Conservation (phyloP, 2,888 invertebrate species). For the Hypselothyrea guttata region DNA sequence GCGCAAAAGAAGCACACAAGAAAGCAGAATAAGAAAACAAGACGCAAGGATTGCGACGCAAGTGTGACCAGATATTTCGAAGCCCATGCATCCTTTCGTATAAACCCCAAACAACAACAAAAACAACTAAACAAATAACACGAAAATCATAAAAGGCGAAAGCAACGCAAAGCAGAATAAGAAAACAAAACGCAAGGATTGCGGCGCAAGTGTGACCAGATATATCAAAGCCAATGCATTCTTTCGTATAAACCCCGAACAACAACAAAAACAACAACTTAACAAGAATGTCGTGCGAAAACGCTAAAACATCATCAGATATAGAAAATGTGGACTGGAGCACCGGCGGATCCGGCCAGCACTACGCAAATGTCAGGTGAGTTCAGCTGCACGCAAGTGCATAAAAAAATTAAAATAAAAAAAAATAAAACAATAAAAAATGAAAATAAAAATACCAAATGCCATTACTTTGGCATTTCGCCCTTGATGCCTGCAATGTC, state of each 20-base stretch:
- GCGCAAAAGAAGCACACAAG: slow-evolving; percentile 8
- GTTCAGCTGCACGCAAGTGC: slow-evolving; percentile 22
- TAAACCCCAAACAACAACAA: slow-evolving; percentile 16
- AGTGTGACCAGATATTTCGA: slow-evolving; percentile 47
- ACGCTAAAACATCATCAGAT: slow-evolving; percentile 87
- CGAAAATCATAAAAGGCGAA: too few relatives aligned
- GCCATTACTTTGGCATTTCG: slow-evolving; percentile 19
- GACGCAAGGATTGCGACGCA: slow-evolving; percentile 23
- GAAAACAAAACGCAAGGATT: slow-evolving; percentile 26
- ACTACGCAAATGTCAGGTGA: slow-evolving; percentile 82
- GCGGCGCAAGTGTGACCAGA: slow-evolving; percentile 48
- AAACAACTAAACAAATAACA: slow-evolving; percentile 19
- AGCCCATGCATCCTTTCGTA: slow-evolving; percentile 36
- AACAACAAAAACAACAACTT: slow-evolving; percentile 12
- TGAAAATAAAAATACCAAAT: slow-evolving; percentile 1
- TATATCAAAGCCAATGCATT: slow-evolving; percentile 33
- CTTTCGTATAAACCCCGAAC: slow-evolving; percentile 22
- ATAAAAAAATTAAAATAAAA: neutral
- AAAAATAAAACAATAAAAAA: slow-evolving; percentile 1
- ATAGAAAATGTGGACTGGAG: slow-evolving; percentile 87
- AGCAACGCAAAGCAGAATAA: too few relatives aligned
- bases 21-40: too few relatives aligned
- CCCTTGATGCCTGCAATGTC: slow-evolving; percentile 29
- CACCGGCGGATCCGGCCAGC: slow-evolving; percentile 81
- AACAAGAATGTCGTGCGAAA: slow-evolving; percentile 85